Base-by-base conservation (phyloP, 2,113 vertebrate species). In the Cinclus mexicanus region DNA sequence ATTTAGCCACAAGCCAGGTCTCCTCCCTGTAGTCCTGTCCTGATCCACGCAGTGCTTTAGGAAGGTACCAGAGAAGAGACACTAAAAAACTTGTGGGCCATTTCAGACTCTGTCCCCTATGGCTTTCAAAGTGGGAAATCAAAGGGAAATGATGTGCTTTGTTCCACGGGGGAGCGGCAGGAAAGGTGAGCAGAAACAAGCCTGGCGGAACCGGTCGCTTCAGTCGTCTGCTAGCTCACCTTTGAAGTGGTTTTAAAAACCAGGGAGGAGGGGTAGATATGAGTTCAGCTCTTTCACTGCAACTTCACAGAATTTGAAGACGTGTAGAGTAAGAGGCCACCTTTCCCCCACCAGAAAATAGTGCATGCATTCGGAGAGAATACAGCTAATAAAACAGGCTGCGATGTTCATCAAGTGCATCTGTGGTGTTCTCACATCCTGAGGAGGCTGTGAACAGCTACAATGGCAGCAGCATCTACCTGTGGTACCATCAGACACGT, bases 231-330 rank as follows among this genome's bases (percentile, higher is more conserved):
- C 71, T 75, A 83, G 49, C 92, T 92, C 92, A 59, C 57, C 82
- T 95, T 94, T 97, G 95, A 97, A 96, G 96, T 84, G 91, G 93
- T 71, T 92, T 90, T 79, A 65, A 88, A 95, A 94, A 95, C 93
- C 67, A 68, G 81, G 79, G 81, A 96, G 96, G 96, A 96, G 95
- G 92, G 56, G 52, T 89, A 67, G 79, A 91, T 80, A 95, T 19
- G 5, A 94, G 87, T 87, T 94, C 78, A 86, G 79, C 84, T 83
- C 84, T 97, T 86, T 61, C 41, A 83, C 72, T 57, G 18, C 71
- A 79, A 22, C 84, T 95, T 95, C 95, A 94, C 84, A 96, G 82
- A 90, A 50, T 63, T 23, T 23, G 59, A 85, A 93, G 70, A 95
- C 0, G 5, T 50, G 89, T 49, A 60, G 37, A 83, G 52, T 83